Evolutionary conservation across 2,888 invertebrate genomes (phyloP).

Genomic region (Athetis lepigone): DNA sequence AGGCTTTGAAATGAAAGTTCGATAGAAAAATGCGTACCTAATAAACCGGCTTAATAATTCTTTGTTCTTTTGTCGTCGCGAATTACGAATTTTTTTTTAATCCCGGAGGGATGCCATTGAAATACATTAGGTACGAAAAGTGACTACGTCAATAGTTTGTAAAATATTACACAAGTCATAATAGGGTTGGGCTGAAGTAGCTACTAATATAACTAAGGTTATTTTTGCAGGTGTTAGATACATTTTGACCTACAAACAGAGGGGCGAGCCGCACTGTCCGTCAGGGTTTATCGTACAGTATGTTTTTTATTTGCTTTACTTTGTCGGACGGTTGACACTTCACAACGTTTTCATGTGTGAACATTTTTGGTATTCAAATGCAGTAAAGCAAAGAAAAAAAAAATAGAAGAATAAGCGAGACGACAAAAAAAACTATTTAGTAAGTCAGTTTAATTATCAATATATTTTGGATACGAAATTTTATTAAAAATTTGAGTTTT

Average conservation of each 20-base stretch:
- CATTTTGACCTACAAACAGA: constrained; percentile 35
- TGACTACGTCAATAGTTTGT: background rate
- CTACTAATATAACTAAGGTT: background rate
- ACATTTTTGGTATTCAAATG: constrained; percentile 29
- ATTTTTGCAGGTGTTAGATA: constrained; percentile 16
- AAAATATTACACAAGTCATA: background rate
- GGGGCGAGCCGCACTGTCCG: constrained; percentile 1
- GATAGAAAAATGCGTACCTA: constrained; percentile 12
- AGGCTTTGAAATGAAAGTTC: constrained; percentile 29
- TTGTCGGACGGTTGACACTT: constrained; percentile 41
- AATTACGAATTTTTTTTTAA: constrained; percentile 22
- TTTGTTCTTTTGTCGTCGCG: constrained; percentile 13
- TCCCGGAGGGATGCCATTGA: constrained; percentile 16
- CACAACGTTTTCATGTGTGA: constrained; percentile 35
- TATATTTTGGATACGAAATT: too few relatives aligned
- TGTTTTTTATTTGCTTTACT: constrained; percentile 43
- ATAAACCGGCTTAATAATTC: constrained; percentile 22
- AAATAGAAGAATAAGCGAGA: too few relatives aligned
- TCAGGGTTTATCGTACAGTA: constrained; percentile 37
- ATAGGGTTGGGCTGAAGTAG: background rate
- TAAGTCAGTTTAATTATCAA: too few relatives aligned
- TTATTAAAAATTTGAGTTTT: too few relatives aligned
- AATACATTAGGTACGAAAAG: constrained; percentile 3
- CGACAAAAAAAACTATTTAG: too few relatives aligned
- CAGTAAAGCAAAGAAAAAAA: background rate